These are phyloP conservation scores for Passerculus sandwichensis DNA, from an alignment of 2,797 vertebrate species.

Conservation along the genomic window DNA sequence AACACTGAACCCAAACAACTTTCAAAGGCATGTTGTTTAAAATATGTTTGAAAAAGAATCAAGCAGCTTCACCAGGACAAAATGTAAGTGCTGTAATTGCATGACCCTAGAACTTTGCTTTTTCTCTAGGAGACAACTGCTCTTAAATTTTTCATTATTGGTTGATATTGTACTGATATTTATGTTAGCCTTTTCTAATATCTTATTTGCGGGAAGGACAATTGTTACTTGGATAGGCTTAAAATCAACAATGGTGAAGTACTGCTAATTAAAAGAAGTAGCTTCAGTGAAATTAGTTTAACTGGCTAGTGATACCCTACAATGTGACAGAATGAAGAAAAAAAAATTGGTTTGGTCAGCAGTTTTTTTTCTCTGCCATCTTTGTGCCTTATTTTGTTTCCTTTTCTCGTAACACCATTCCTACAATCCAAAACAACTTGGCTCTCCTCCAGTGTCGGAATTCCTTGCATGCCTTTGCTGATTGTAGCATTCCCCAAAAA, in stretches of 20 bases:
- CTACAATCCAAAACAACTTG: not conserved
- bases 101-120: not conserved
- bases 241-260: not conserved
- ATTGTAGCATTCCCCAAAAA: not conserved
- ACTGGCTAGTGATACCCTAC: not conserved
- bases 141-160: not conserved
- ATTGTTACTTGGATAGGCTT: not conserved
- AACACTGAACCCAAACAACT: not conserved
- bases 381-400: not conserved
- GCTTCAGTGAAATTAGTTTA: not conserved
- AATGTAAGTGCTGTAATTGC: not conserved
- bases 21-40: not conserved
- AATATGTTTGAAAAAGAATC: not conserved
- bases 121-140: not conserved
- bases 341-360: not conserved
- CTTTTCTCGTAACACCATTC: rapidly evolving
- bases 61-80: not conserved
- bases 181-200: not conserved
- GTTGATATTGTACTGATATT: not conserved
- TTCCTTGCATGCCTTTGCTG: not conserved
- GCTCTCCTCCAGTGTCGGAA: not conserved
- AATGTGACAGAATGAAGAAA: not conserved
- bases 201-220: not conserved
- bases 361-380: not conserved
- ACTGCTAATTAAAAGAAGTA: not conserved